Evolutionary conservation across 2,113 vertebrate species (phyloP).

Genomic region (Oophaga pumilio): DNA sequence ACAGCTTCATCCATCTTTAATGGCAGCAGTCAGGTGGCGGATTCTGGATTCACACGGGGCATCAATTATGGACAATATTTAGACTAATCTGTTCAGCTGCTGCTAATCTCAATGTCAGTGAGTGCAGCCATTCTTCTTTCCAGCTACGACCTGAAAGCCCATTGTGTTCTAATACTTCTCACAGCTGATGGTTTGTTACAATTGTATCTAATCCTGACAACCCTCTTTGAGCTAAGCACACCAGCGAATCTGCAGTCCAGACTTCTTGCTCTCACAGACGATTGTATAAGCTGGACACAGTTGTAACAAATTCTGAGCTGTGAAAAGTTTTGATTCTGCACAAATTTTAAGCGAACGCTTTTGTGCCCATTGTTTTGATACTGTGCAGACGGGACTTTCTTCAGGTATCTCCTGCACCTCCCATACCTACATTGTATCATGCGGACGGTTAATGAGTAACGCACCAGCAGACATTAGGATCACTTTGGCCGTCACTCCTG

Average conservation of each 20-base stretch:
- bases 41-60: background rate
- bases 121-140: background rate
- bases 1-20: too few relatives aligned
- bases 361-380: background rate
- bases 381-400: background rate
- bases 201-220: background rate
- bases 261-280: background rate
- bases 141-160: background rate
- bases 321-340: background rate
- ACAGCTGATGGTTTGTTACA: too few relatives aligned
- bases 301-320: background rate
- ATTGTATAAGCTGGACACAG: background rate
- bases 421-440: background rate
- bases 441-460: constrained; percentile 36
- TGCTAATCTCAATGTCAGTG: background rate
- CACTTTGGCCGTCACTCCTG: constrained; percentile 5
- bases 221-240: background rate
- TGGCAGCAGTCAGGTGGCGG: background rate
- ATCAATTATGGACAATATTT: background rate
- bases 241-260: background rate
- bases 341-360: background rate
- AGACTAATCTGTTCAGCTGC: background rate
- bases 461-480: background rate
- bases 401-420: background rate
- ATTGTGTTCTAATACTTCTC: too few relatives aligned